Conservation (phyloP, 2,797 vertebrate species). For the Muscicapa comitata region DNA sequence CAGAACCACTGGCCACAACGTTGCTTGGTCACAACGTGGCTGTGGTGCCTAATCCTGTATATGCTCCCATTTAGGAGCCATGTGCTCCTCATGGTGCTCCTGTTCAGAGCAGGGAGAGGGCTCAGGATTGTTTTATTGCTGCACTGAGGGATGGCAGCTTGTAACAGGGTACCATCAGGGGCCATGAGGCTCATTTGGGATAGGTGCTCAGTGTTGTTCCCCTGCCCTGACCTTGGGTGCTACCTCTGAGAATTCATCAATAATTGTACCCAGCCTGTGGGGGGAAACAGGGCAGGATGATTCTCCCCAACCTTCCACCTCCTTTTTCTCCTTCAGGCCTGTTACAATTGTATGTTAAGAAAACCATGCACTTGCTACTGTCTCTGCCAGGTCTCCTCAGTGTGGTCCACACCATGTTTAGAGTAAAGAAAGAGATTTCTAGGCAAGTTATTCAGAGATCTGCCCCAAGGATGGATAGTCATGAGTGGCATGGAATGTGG, state of each 20-base stretch:
- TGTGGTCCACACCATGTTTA: background rate
- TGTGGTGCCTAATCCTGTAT: background rate
- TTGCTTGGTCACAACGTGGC: background rate
- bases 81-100: background rate
- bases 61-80: background rate
- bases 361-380: background rate
- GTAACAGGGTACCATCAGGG: background rate
- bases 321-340: background rate
- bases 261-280: background rate
- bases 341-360: background rate
- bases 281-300: background rate
- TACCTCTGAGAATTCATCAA: background rate
- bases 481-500: background rate
- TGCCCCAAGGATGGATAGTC: background rate
- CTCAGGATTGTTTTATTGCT: background rate
- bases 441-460: background rate
- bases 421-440: background rate
- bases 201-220: background rate
- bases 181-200: background rate
- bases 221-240: background rate
- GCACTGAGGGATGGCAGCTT: background rate
- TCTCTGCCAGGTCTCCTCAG: background rate
- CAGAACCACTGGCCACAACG: background rate
- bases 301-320: background rate
- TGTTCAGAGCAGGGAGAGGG: background rate